Base-by-base conservation (phyloP, 2,888 invertebrate genomes). In the Melanchra persicariae region DNA sequence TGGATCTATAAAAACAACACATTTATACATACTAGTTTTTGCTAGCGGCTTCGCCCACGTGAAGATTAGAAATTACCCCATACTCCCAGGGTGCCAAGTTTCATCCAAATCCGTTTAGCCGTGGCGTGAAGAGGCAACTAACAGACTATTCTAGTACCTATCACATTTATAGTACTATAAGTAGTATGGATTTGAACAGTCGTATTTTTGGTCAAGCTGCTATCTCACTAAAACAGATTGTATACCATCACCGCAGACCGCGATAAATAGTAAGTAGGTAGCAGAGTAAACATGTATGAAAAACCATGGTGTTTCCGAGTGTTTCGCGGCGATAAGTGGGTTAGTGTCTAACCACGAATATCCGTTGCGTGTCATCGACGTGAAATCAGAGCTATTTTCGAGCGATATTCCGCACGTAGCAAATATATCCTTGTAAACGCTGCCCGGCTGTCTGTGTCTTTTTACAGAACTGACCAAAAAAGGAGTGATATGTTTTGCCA, bases 1-100 rank as follows among this genome's bases (percentile, higher is more conserved):
- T 91, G n/a, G 95, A 94, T 67, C 95, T 95, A 74, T 1, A 76
- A 70, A n/a, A 52, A 24, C 24, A 52, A 70, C 7, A 71, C 9
- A 37, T 1, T 34, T 2, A 30, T n/a, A n/a, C n/a, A n/a, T n/a
- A n/a, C n/a, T n/a, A n/a, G n/a, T n/a, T n/a, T n/a, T n/a, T n/a
- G n/a, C n/a, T n/a, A n/a, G n/a, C n/a, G n/a, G n/a, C n/a, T n/a
- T n/a, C n/a, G n/a, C n/a, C n/a, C n/a, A n/a, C n/a, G n/a, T n/a
- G n/a, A n/a, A n/a, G n/a, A n/a, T n/a, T n/a, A n/a, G n/a, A n/a
- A n/a, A n/a, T n/a, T n/a, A n/a, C n/a, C n/a, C 17, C 4, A 62
- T 34, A 22, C 12, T 5, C 24, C 43, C 9, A 47, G 17, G 30
- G 6, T 30, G 30, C 30, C 30, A 30, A 30, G 30, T 30, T 30